Evolutionary conservation across 1,140 invertebrate genomes (phyloP), one percentile per base, ranked within the genome.

Genomic region (Oryzaephilus surinamensis): DNA sequence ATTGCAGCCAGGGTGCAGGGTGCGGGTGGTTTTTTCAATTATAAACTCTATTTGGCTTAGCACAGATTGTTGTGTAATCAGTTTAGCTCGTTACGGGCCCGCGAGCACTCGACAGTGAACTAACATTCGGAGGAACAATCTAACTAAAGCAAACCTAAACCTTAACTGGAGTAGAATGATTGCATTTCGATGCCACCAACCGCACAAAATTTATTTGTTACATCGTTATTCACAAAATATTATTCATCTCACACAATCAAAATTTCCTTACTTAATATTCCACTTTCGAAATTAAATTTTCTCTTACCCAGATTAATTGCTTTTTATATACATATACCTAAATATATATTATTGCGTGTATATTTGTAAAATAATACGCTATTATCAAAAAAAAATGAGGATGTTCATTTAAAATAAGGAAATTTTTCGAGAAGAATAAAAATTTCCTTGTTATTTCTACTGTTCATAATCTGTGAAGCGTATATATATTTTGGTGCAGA

Each of bases 11-110:
- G n/a, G n/a, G n/a, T n/a, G n/a, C n/a, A 39, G 38, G 54, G 38
- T 43, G 41, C 48, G 44, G 58, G 46, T 49, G 58, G 55, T 61
- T 61, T 61, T 61, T 61, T 60, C 59, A 61, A 61, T 61, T 61
- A 61, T 60, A 61, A 61, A 61, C 59, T 60, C 59, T 61, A 61
- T 61, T 61, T 61, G 56, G 59, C 59, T 61, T 61, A 61, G 59
- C 58, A 60, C 57, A 60, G 59, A 61, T 61, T 61, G 59, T 61
- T 61, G 52, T 58, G 57, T 61, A 61, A 61, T 61, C 59, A 61
- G 59, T 60, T 61, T 61, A 61, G 52, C 54, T 60, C 46, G 55
- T 58, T 60, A 60, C 56, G 50, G 50, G 49, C 48, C n/a, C 48
- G 59, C 46, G 52, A 47, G 57, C 59, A 61, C 47, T 59, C 56